Percentiles rank a stretch among this genome's conserved stretches.
These are phyloP conservation scores for Atherinomorus stipes DNA, from an alignment of 2,113 vertebrate species.

Conservation along the genomic window DNA sequence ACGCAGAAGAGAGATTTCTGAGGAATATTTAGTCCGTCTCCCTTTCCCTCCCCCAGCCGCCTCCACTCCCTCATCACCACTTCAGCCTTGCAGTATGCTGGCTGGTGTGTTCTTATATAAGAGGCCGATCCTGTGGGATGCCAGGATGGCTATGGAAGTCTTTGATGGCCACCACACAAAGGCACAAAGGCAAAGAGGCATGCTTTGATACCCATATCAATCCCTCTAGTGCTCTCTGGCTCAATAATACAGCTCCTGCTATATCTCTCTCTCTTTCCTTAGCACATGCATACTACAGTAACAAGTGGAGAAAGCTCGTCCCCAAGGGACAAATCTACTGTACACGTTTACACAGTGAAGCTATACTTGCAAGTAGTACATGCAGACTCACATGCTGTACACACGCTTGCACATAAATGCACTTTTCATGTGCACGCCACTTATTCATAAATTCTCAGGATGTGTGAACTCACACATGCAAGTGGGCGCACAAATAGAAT, in stretches of 20 bases:
- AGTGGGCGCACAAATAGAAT: neutral
- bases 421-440: neutral
- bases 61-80: constrained; percentile 56
- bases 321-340: constrained; percentile 24
- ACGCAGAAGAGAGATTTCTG: constrained; percentile 43
- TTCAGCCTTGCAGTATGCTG: constrained; percentile 64
- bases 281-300: constrained; percentile 39
- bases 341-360: constrained; percentile 36
- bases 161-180: constrained; percentile 77
- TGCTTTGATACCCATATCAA: constrained; percentile 76
- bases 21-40: constrained; percentile 55
- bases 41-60: constrained; percentile 40
- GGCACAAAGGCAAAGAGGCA: constrained; percentile 72
- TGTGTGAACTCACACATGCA: constrained; percentile 6
- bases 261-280: constrained; percentile 45
- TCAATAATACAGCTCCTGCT: constrained; percentile 60
- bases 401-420: constrained; percentile 2
- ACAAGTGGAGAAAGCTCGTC: constrained; percentile 40
- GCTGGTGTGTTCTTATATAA: constrained; percentile 79
- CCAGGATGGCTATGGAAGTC: constrained; percentile 68
- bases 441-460: constrained; percentile 27
- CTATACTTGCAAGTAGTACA: neutral
- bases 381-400: neutral
- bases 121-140: constrained; percentile 74
- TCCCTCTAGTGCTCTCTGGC: constrained; percentile 54